Conservation (phyloP, 2,888 invertebrate genomes). For the Agriopis marginaria region DNA sequence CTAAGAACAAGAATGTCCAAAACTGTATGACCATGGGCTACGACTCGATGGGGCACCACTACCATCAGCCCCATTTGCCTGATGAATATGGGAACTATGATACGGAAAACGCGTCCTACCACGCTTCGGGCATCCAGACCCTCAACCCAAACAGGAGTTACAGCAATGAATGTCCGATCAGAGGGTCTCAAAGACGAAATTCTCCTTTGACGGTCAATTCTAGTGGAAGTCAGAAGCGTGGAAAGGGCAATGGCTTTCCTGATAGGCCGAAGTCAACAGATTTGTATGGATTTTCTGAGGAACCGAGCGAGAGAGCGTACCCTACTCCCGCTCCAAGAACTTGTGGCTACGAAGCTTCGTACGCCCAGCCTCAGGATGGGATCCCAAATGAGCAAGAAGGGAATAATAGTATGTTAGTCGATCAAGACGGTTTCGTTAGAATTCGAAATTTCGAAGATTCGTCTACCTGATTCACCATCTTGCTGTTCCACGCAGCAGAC, state of each 20-base stretch:
- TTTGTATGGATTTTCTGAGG: slow-evolving; percentile 85
- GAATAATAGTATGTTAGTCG: slow-evolving; percentile 93
- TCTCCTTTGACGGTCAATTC: slow-evolving; percentile 80
- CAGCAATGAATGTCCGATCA: slow-evolving; percentile 70
- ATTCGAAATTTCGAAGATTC: slow-evolving; percentile 90
- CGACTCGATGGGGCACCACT: slow-evolving; percentile 82
- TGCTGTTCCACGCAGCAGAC: slow-evolving; percentile 74
- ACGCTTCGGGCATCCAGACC: slow-evolving; percentile 82
- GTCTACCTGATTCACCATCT: slow-evolving; percentile 80
- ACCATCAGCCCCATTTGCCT: slow-evolving; percentile 83
- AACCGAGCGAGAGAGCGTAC: slow-evolving; percentile 75
- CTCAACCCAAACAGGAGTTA: slow-evolving; percentile 84
- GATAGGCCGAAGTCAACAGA: slow-evolving; percentile 89
- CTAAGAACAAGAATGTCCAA: slow-evolving; percentile 83
- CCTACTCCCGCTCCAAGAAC: slow-evolving; percentile 83
- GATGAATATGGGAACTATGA: slow-evolving; percentile 82
- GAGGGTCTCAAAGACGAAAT: slow-evolving; percentile 78
- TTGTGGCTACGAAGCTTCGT: slow-evolving; percentile 82
- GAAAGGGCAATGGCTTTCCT: slow-evolving; percentile 84
- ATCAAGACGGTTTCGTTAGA: slow-evolving; percentile 95
- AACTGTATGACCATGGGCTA: slow-evolving; percentile 88
- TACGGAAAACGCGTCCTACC: slow-evolving; percentile 82
- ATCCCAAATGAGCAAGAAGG: slow-evolving; percentile 80
- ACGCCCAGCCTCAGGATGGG: slow-evolving; percentile 86
- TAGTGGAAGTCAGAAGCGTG: slow-evolving; percentile 82